Evolutionary conservation across 2,113 vertebrate genomes (phyloP), one percentile per base, ranked within the genome.

Genomic region (Siniperca chuatsi): DNA sequence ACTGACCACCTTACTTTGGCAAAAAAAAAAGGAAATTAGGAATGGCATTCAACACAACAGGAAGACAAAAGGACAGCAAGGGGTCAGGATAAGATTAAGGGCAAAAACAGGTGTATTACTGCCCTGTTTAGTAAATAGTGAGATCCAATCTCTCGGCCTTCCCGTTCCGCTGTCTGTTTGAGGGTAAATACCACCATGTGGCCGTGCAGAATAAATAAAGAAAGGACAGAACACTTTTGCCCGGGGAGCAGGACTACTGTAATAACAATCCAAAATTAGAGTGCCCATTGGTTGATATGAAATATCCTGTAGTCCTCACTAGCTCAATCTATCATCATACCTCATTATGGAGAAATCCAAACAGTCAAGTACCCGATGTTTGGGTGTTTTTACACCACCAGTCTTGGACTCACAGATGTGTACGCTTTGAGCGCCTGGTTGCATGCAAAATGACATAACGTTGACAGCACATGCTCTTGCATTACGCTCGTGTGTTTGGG

Each of bases 361-460:
- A 95, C 92, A 94, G 83, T 58, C 71, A 3, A 61, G 87, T 11
- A 46, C 60, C 70, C 76, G n/a, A 23, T 88, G 91, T 92, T 90
- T 90, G 89, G 88, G 64, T 84, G 80, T 89, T 92, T 92, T 90
- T 90, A 81, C 85, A 86, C 87, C 84, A 52, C 42, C 67, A 8
- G 18, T 60, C 83, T 65, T 15, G 78, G 78, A 61, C 69, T 78
- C 87, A 11, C 93, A 93, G 85, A 92, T 93, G 94, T 95, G 90
- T 72, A 40, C 23, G 48, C 68, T 70, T 7, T 40, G 9, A 84
- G 79, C 55, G 46, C 46, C 83, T 52, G 86, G 84, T 94, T 82
- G 91, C 92, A 90, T 94, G 94, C 93, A 88, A 93, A 92, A 84
- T 93, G 92, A 95, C 94, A 92, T 89, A 81, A 82, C 88, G 75